A percentile compares a stretch with the other conserved stretches of the same genome.
These are phyloP conservation scores for Trissolcus brochymenae DNA, from an alignment of 2,888 invertebrate species.

Conservation along the genomic window DNA sequence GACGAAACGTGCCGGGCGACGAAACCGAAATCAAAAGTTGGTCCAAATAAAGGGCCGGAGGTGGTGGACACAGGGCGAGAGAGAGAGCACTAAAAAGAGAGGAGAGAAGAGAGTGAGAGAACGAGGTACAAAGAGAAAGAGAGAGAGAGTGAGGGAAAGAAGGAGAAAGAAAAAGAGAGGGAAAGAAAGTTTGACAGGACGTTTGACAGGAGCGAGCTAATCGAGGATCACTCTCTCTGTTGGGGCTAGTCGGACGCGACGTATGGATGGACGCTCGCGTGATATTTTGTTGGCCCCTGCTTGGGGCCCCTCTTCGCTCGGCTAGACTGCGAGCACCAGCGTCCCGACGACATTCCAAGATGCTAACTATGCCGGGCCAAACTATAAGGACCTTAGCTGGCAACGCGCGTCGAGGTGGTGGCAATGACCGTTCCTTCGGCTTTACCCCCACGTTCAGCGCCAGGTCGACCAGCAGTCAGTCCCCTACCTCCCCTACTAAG, in stretches of 20 bases:
- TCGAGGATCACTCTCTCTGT: conserved; percentile 59
- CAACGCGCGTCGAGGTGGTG: conserved; percentile 72
- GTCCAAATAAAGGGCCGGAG: conserved; percentile 15
- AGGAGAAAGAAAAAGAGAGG: conserved; percentile 19
- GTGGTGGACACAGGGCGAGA: conserved; percentile 10
- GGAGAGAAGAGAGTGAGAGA: conserved; percentile 4
- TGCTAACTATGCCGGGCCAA: conserved; percentile 59
- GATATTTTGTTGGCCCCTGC: conserved; percentile 58
- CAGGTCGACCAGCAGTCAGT: conserved; percentile 43
- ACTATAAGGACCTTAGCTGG: conserved; percentile 65
- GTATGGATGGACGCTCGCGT: conserved; percentile 59
- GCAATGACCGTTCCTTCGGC: conserved; percentile 75
- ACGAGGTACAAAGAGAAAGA: background rate
- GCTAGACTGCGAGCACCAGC: conserved; percentile 60
- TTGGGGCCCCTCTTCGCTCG: conserved; percentile 58
- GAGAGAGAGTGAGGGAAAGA: conserved; percentile 7
- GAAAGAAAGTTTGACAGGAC: conserved; percentile 48
- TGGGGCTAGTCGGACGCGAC: conserved; percentile 59
- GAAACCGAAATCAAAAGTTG: conserved; percentile 40
- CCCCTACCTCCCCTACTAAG: conserved; percentile 21
- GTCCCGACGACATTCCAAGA: conserved; percentile 64
- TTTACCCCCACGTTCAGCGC: conserved; percentile 51
- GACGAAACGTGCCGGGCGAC: conserved; percentile 14
- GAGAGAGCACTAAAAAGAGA: conserved; percentile 1
- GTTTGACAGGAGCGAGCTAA: conserved; percentile 43